phyloP scores from a whole-genome alignment of 2,113 vertebrate genomes.

The zebrafish (Danio rerio) region GRCz12tu NC_133192.1:54916501-54917000 shows the following conservation, averaged over 20 bases:
- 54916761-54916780: conserved; percentile 99
- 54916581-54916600: too few relatives aligned
- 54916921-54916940: conserved; percentile 8
- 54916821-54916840: conserved; percentile 83
- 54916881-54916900: background rate
- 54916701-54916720: conserved; percentile 83
- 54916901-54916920: conserved; percentile 32
- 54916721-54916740: conserved; percentile 93
- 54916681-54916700: conserved; percentile 82
- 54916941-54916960: too few relatives aligned
- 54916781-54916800: conserved; percentile 95
- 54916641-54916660: conserved; percentile 82
- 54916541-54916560: too few relatives aligned
- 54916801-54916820: conserved; percentile 91
- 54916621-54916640: background rate
- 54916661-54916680: conserved; percentile 92
- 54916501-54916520: too few relatives aligned
- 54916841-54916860: conserved; percentile 88
- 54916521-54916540: too few relatives aligned
- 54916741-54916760: conserved; percentile 69
- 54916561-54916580: too few relatives aligned
- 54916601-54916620: too few relatives aligned
- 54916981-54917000: too few relatives aligned
- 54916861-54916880: conserved; percentile 83
- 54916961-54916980: too few relatives aligned